Evolutionary conservation across 2,113 vertebrate species (phyloP).

Genomic region (Leptocoma aspasia): DNA sequence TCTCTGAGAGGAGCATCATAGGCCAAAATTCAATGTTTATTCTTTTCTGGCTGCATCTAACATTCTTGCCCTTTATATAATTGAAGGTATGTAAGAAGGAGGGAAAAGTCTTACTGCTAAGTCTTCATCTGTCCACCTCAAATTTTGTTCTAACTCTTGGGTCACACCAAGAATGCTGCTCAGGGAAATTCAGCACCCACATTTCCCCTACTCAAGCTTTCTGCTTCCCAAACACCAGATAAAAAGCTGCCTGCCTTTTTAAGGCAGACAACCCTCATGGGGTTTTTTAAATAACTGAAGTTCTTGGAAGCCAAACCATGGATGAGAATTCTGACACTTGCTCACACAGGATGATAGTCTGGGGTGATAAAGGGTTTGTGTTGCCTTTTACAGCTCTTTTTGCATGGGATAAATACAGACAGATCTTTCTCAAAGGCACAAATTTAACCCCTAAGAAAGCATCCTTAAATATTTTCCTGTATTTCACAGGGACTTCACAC

Average conservation of each 20-base stretch:
- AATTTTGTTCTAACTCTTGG: neutral
- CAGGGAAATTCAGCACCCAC: neutral
- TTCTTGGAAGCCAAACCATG: neutral
- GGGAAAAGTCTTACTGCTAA: neutral
- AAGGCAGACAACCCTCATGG: neutral
- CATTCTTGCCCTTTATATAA: neutral
- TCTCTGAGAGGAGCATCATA: neutral
- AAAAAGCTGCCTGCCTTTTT: neutral
- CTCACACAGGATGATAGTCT: neutral
- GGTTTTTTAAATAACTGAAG: neutral
- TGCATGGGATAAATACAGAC: neutral
- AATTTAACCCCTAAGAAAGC: neutral
- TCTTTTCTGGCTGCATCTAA: neutral
- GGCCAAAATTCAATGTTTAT: neutral
- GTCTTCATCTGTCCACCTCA: neutral
- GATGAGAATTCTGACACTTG: neutral
- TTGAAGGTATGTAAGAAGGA: neutral
- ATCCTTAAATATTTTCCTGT: neutral
- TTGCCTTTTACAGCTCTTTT: neutral
- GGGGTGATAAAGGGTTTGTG: neutral
- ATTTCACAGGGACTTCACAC: neutral
- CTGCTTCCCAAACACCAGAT: neutral
- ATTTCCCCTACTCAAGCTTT: neutral
- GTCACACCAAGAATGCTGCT: neutral
- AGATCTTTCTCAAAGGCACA: neutral